phyloP scores from a whole-genome alignment of 2,797 vertebrate species.

The Tenualosa ilisha region DNA sequence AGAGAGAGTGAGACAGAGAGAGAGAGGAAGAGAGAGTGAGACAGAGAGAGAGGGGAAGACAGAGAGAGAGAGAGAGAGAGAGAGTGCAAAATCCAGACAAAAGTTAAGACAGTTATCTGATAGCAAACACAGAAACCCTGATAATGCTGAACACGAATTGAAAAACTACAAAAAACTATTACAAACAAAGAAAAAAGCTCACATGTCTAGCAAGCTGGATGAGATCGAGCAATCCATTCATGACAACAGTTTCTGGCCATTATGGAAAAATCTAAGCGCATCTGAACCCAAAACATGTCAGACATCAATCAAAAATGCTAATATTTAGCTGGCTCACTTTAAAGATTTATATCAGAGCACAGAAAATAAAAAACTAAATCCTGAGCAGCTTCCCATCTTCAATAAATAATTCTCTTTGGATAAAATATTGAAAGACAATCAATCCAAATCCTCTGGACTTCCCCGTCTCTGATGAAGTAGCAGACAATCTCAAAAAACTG shows the following conservation, averaged over 20 bases:
- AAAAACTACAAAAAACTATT: not conserved
- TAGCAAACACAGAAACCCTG: no score
- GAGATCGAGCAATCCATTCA: not conserved
- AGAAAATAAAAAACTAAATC: not conserved
- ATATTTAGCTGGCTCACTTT: not conserved
- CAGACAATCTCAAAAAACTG: not conserved
- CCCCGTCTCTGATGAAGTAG: not conserved
- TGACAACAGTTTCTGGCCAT: not conserved
- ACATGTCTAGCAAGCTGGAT: not conserved
- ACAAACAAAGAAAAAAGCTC: not conserved
- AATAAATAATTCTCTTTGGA: no score
- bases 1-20: not conserved
- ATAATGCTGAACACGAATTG: no score
- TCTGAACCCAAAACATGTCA: no score
- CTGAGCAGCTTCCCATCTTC: no score
- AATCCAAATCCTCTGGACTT: not conserved
- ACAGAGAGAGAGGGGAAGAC: not conserved
- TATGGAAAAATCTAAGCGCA: no score
- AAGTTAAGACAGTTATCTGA: no score
- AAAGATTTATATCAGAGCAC: not conserved
- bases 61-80: not conserved
- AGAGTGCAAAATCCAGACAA: not conserved
- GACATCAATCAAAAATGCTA: no score
- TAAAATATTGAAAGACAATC: not conserved
- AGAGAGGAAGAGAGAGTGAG: not conserved